Conservation (phyloP, 2,113 vertebrate genomes). For the Rhodinocichla rosea region DNA sequence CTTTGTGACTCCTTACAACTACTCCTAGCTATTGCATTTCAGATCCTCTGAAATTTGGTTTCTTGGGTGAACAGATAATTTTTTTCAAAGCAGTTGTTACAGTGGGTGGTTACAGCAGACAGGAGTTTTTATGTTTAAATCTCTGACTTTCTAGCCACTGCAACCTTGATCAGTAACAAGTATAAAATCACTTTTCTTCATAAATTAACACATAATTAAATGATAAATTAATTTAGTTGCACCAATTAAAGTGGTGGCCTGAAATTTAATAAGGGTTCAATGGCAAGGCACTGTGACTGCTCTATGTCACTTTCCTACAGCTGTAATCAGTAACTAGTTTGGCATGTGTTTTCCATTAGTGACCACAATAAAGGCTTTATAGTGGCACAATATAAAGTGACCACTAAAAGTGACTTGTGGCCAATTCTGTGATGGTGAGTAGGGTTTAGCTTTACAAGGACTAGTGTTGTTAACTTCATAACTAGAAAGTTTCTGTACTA, state of each 20-base stretch:
- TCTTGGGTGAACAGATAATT: not conserved
- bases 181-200: constrained; percentile 40
- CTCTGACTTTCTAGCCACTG: not conserved
- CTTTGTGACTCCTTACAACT: not conserved
- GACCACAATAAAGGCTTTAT: constrained; percentile 58
- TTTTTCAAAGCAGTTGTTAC: not conserved
- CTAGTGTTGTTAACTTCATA: not conserved
- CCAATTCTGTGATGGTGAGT: not conserved
- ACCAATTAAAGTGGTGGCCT: constrained; percentile 52
- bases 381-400: not conserved
- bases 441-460: not conserved
- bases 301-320: constrained; percentile 59
- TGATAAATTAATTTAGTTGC: constrained; percentile 68
- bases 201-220: constrained; percentile 66
- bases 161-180: not conserved
- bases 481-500: not conserved
- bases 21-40: not conserved
- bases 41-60: not conserved
- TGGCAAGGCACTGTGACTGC: constrained; percentile 19
- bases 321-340: constrained; percentile 41
- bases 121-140: not conserved
- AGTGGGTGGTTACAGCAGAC: not conserved
- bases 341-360: constrained; percentile 66
- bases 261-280: constrained; percentile 54
- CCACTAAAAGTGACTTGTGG: not conserved